Evolutionary conservation across 1,140 invertebrate species (phyloP).

Genomic region (Aphaenogaster ashmeadi): DNA sequence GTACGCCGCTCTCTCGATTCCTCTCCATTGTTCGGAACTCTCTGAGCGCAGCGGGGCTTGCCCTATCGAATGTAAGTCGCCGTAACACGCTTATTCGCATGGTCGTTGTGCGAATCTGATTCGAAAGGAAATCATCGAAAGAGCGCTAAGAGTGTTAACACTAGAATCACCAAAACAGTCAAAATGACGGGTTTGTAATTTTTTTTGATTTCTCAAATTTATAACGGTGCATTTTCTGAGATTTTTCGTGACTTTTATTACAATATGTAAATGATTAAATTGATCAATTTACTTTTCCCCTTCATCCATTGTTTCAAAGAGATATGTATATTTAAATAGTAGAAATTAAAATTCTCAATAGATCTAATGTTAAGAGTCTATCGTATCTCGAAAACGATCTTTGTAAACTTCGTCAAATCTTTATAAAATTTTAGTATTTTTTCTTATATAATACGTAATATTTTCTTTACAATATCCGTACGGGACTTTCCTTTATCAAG

Average conservation of each 20-base stretch:
- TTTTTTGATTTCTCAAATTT: too few species aligned
- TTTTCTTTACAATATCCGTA: neutral
- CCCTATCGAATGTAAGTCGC: slow-evolving; percentile 73
- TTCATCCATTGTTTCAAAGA: too few species aligned
- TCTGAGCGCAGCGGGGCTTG: slow-evolving; percentile 64
- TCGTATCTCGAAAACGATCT: neutral
- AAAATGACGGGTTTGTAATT: too few species aligned
- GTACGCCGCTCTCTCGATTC: slow-evolving; percentile 27
- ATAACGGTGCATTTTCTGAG: too few species aligned
- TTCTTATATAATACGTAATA: neutral
- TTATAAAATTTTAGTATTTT: neutral
- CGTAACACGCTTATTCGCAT: slow-evolving; percentile 68
- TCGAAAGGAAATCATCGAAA: slow-evolving; percentile 15
- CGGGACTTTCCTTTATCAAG: neutral
- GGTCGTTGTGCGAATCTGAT: slow-evolving; percentile 9
- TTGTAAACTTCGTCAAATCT: neutral
- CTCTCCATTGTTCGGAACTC: slow-evolving; percentile 35
- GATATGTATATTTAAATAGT: too few species aligned
- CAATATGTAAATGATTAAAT: too few species aligned
- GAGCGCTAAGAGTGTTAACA: neutral
- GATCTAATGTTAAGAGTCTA: neutral
- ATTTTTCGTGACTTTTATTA: too few species aligned
- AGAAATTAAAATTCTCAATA: too few species aligned
- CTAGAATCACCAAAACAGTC: too few species aligned
- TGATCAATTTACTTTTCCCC: too few species aligned